Conservation (phyloP, 2,888 invertebrate genomes). For the Dinocampus coccinellae region DNA sequence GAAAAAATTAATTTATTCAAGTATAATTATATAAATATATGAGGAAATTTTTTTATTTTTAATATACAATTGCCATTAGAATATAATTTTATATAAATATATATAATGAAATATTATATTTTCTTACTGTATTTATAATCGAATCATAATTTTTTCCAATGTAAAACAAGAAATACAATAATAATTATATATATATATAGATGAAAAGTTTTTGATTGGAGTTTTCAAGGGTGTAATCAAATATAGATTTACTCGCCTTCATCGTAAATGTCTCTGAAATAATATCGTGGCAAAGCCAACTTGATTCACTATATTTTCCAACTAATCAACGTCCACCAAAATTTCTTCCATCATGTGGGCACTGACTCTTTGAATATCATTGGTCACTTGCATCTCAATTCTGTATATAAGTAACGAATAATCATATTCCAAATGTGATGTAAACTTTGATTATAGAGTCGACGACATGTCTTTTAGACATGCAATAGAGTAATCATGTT, state of each 20-base stretch:
- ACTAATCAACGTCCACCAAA: not conserved
- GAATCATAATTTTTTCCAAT: too few relatives aligned
- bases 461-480: constrained; percentile 45
- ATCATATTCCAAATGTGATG: not conserved
- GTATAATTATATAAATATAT: not conserved
- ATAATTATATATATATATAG: not conserved
- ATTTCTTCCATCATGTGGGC: not conserved
- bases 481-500: constrained; percentile 64
- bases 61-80: not conserved
- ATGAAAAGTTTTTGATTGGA: not conserved
- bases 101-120: too few relatives aligned
- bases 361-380: not conserved
- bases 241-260: constrained; percentile 62
- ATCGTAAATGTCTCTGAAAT: constrained; percentile 43
- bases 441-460: not conserved
- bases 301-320: not conserved
- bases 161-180: too few relatives aligned
- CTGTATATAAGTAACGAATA: not conserved
- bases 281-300: constrained; percentile 39
- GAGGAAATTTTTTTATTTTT: not conserved
- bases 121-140: too few relatives aligned
- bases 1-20: not conserved
- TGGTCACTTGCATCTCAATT: not conserved
- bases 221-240: constrained; percentile 60
- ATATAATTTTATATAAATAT: not conserved